A percentile compares a stretch with the other conserved stretches of the same genome.
These are phyloP conservation scores for Rutpela maculata DNA, from an alignment of 2,888 invertebrate species.

Conservation along the genomic window DNA sequence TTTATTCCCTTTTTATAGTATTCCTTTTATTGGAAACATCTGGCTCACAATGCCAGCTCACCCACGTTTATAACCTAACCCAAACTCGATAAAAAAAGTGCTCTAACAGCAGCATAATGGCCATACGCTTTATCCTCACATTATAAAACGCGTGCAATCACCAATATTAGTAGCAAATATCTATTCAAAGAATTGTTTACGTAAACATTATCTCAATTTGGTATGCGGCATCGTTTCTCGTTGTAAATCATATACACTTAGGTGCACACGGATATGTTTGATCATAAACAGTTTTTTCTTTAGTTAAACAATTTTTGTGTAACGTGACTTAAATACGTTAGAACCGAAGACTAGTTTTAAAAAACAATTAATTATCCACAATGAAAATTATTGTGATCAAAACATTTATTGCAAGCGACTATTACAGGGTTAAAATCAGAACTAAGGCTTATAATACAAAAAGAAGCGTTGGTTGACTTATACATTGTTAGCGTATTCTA, in stretches of 20 bases:
- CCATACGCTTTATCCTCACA: not conserved
- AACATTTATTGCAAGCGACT: too few relatives aligned
- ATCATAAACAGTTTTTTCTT: not conserved
- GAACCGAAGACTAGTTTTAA: too few relatives aligned
- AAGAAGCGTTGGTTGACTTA: too few relatives aligned
- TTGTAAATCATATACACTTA: constrained; percentile 1
- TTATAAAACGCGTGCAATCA: constrained; percentile 1
- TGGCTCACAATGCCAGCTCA: not conserved
- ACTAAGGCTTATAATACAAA: too few relatives aligned
- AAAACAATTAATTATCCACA: too few relatives aligned
- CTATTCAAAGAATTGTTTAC: not conserved
- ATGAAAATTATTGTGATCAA: too few relatives aligned
- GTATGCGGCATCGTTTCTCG: not conserved
- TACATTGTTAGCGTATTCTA: too few relatives aligned
- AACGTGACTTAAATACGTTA: too few relatives aligned
- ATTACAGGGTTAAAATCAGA: too few relatives aligned
- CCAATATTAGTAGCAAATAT: constrained; percentile 6
- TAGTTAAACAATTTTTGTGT: not conserved
- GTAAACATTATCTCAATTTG: constrained; percentile 4
- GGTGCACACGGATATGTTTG: constrained; percentile 2
- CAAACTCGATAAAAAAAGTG: not conserved
- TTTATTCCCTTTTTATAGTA: not conserved
- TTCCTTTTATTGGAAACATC: not conserved
- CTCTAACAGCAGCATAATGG: not conserved
- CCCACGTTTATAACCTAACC: not conserved